Conservation (phyloP, 2,113 vertebrate species). For the Takifugu bimaculatus region DNA sequence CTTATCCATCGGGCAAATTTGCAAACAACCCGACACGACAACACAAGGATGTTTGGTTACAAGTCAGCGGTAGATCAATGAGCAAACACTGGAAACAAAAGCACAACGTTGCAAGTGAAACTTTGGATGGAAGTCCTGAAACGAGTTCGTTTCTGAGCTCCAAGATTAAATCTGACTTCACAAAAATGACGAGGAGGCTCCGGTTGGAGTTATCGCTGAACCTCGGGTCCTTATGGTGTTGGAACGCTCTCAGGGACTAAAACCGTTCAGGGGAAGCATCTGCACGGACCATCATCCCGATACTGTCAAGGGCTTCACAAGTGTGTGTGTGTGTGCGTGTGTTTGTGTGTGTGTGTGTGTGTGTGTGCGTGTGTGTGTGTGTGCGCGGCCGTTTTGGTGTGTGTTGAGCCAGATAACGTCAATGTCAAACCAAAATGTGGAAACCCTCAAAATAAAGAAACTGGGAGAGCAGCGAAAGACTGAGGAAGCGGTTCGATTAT, state of each 20-base stretch:
- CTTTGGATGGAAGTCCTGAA: too few species aligned
- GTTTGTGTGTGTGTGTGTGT: not conserved
- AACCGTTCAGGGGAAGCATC: conserved; percentile 31
- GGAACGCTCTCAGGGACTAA: too few species aligned
- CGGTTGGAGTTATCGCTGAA: too few species aligned
- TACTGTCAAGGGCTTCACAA: conserved; percentile 19
- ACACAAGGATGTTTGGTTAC: too few species aligned
- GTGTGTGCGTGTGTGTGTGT: not conserved
- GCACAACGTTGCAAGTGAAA: too few species aligned
- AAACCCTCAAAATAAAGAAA: conserved; percentile 15
- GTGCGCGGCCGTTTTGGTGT: conserved; percentile 11
- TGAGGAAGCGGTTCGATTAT: conserved; percentile 55
- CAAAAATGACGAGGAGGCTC: too few species aligned
- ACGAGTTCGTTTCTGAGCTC: too few species aligned
- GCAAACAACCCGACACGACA: too few species aligned
- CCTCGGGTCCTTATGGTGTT: too few species aligned
- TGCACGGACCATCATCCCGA: conserved; percentile 31
- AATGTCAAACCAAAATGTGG: conserved; percentile 23
- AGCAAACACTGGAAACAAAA: too few species aligned
- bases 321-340: not conserved
- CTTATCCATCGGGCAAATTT: too few species aligned
- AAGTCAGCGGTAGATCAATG: not conserved
- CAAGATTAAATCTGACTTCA: too few species aligned
- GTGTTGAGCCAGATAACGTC: conserved; percentile 53
- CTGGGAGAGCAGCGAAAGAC: conserved; percentile 3